Evolutionary conservation across 53 echinoderm and acorn worm species (phyloP).

Genomic region (Henricia sp.): DNA sequence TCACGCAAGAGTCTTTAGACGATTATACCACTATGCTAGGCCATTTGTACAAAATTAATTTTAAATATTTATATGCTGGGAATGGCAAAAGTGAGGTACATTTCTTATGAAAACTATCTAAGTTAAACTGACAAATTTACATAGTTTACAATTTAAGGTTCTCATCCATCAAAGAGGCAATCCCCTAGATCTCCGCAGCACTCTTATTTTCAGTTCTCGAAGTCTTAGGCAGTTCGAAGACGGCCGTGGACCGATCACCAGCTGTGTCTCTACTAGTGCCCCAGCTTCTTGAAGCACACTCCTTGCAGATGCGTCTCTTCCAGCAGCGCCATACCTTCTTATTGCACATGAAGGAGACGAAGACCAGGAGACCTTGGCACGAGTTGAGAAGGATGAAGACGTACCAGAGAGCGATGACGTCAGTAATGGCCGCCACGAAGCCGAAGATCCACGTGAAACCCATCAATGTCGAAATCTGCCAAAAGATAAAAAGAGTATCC

Average conservation of each 20-base stretch:
- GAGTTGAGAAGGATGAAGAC: slow-evolving; percentile 82
- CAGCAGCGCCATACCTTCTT: slow-evolving; percentile 48
- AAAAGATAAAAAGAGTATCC: too few relatives aligned
- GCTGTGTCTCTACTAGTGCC: neutral
- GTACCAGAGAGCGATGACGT: slow-evolving; percentile 65
- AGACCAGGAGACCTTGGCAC: slow-evolving; percentile 72
- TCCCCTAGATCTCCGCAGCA: too few relatives aligned
- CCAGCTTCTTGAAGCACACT: neutral
- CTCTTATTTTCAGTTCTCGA: too few relatives aligned
- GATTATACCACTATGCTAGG: too few relatives aligned
- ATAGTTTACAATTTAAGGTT: too few relatives aligned
- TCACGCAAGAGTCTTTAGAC: too few relatives aligned
- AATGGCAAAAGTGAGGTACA: too few relatives aligned
- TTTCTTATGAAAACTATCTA: too few relatives aligned
- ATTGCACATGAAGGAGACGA: slow-evolving; percentile 67
- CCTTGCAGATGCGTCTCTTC: neutral
- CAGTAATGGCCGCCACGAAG: slow-evolving; percentile 67
- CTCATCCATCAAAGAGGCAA: too few relatives aligned
- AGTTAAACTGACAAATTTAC: too few relatives aligned
- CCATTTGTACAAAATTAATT: too few relatives aligned
- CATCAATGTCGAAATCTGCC: slow-evolving; percentile 66
- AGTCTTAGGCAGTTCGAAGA: neutral
- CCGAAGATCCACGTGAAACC: slow-evolving; percentile 77
- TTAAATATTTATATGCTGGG: too few relatives aligned
- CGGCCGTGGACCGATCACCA: neutral